A percentile compares a stretch with the other conserved stretches of the same genome.
Evolutionary conservation across 2,888 invertebrate genomes (phyloP).

Genomic region (Heteromyza rotundicornis): DNA sequence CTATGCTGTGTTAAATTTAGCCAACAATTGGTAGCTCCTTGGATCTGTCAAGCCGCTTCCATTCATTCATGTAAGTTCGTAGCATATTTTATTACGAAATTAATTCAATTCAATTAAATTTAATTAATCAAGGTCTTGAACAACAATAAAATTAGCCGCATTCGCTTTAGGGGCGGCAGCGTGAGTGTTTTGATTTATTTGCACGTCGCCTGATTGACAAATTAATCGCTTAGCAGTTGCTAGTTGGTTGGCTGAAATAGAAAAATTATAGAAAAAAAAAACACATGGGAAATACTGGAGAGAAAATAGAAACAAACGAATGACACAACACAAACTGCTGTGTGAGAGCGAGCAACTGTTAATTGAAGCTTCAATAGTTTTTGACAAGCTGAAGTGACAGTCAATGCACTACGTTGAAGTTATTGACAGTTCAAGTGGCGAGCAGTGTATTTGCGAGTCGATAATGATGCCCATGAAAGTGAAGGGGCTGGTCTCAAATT

Average conservation of each 20-base stretch:
- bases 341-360: constrained; percentile 36
- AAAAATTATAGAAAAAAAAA: not conserved
- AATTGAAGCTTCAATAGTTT: constrained; percentile 54
- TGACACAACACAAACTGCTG: not conserved
- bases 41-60: no score
- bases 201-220: constrained; percentile 42
- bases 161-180: not conserved
- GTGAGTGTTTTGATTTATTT: constrained; percentile 3
- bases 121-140: not conserved
- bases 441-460: no score
- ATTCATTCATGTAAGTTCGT: no score
- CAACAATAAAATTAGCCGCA: not conserved
- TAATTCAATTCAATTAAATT: constrained; percentile 1
- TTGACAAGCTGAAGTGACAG: constrained; percentile 44
- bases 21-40: no score
- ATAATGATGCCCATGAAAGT: no score
- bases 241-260: not conserved
- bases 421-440: not conserved
- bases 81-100: not conserved
- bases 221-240: constrained; percentile 46
- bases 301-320: not conserved
- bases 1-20: no score
- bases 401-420: not conserved
- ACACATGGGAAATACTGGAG: no score
- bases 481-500: no score